phyloP scores from a whole-genome alignment of 2,797 vertebrate species.

The Danio kyathit region DNA sequence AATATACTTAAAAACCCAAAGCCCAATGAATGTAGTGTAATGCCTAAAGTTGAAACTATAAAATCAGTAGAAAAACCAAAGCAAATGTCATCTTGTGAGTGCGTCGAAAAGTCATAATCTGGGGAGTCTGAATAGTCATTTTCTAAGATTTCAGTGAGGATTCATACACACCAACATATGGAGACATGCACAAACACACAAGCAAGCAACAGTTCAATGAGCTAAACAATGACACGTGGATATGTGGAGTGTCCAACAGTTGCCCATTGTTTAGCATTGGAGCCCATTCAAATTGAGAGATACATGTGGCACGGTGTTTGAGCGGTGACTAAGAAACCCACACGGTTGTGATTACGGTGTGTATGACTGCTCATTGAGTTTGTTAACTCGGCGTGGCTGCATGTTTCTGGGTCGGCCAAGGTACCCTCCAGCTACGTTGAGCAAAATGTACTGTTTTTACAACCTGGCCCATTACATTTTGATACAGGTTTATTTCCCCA shows the following conservation, averaged over 20 bases:
- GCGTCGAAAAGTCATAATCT: not conserved
- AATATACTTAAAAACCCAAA: too few relatives aligned
- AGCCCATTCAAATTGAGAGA: conserved; percentile 15
- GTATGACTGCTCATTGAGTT: conserved; percentile 55
- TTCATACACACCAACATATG: conserved; percentile 10
- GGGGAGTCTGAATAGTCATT: not conserved
- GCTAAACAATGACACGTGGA: conserved; percentile 17
- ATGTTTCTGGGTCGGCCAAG: conserved; percentile 54
- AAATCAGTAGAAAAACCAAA: not conserved
- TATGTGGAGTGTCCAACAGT: conserved; percentile 22
- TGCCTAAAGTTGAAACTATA: not conserved
- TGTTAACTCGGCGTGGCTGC: conserved; percentile 53
- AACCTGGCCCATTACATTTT: conserved; percentile 75
- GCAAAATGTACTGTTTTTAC: conserved; percentile 74
- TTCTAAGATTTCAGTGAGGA: not conserved
- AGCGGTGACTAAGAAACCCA: conserved; percentile 48
- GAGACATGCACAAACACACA: conserved; percentile 13
- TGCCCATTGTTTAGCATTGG: conserved; percentile 5
- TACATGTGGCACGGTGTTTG: conserved; percentile 42
- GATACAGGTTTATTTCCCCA: conserved; percentile 77
- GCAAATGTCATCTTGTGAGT: too few relatives aligned
- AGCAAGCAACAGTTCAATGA: conserved; percentile 17
- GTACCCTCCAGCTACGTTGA: conserved; percentile 60
- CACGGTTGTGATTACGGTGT: conserved; percentile 59
- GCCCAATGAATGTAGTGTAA: not conserved